Base-by-base conservation (phyloP, 2,797 vertebrate genomes). In the Menidia menidia region DNA sequence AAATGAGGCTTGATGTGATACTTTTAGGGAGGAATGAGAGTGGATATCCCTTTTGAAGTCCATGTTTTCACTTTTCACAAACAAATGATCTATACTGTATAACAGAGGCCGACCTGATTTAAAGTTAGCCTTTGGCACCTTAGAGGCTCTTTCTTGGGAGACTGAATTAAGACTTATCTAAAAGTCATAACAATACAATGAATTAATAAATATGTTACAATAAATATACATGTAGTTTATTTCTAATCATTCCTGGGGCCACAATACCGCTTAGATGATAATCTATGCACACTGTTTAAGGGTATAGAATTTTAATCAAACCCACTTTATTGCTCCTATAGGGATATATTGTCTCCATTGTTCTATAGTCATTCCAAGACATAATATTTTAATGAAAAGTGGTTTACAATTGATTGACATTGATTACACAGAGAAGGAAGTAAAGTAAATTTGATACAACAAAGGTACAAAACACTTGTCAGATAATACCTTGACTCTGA, bases 1-100 rank as follows among this genome's bases (percentile, higher is more conserved):
- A 78, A 70, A 67, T 77, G 8, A 62, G 13, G 25, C 47, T 67
- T 3, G 0, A 66, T 66, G n/a, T 30, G 47, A 65, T 55, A 15
- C 25, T 32, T 67, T 43, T 5, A 58, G 14, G 52, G 53, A 7
- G 4, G 67, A 59, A 75, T 31, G 33, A 71, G 16, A 54, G 50
- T 50, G 12, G 10, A 71, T 60, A 16, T 7, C 0, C 12, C 14
- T 48, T 48, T 31, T 1, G 8, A 43, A 7, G 12, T 19, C 58
- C 2, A 1, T 31, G 48, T 25, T 53, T 60, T 39, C 15, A 50
- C 16, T 3, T 60, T 12, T 12, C 16, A 32, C 3, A 13, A 14
- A 9, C 8, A 35, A 35, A 53, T n/a, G 9, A 25, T n/a, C 14
- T 32, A 12, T 55, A 53, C 4, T 32, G 19, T 15, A 32, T 35